Conservation (phyloP, 2,888 invertebrate species). For the Trissolcus brochymenae region DNA sequence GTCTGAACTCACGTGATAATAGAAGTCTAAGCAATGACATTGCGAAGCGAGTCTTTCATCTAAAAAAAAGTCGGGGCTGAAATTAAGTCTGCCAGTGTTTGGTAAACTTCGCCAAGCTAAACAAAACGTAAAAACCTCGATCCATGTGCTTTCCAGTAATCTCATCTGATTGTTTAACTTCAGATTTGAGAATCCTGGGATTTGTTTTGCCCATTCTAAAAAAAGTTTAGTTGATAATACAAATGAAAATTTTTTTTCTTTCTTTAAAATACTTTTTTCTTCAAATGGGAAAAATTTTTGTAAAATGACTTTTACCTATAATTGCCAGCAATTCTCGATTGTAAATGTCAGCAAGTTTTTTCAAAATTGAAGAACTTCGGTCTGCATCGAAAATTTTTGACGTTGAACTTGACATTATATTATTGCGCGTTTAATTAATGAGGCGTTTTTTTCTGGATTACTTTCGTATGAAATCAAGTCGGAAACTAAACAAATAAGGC, state of each 20-base stretch:
- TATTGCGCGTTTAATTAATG: no score
- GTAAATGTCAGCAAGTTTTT: no score
- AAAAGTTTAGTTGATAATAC: neutral
- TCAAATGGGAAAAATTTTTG: neutral
- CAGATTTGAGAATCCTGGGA: conserved; percentile 94
- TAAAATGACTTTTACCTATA: no score
- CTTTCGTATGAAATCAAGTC: no score
- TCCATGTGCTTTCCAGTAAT: conserved; percentile 94
- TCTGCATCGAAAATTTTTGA: no score
- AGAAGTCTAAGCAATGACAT: conserved; percentile 73
- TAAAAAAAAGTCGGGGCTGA: conserved; percentile 88
- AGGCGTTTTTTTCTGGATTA: no score
- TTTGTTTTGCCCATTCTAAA: conserved; percentile 94
- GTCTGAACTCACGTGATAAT: conserved; percentile 11
- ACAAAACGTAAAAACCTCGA: conserved; percentile 93
- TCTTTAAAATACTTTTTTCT: neutral
- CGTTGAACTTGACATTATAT: no score
- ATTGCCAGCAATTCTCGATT: no score
- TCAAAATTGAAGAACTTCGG: no score
- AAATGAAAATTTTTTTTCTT: neutral
- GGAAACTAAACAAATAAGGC: conserved; percentile 78
- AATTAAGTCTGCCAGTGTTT: conserved; percentile 81
- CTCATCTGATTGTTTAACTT: conserved; percentile 97
- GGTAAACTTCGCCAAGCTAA: conserved; percentile 92
- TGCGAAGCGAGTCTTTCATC: conserved; percentile 91